Evolutionary conservation across 2,113 vertebrate genomes (phyloP).

Genomic region (Saguinus midas): DNA sequence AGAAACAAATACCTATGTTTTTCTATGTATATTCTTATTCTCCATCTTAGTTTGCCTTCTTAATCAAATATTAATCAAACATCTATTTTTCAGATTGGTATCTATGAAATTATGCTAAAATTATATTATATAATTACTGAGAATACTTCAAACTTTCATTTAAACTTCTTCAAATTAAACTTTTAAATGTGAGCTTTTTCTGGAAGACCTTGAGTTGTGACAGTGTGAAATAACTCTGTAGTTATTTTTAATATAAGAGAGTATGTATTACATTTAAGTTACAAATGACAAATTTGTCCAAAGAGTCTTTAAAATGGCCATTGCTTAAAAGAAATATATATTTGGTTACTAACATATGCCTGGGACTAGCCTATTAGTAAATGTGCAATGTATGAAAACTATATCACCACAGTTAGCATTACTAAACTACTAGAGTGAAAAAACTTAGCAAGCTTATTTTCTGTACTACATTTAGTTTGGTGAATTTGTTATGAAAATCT

Average conservation of each 20-base stretch:
- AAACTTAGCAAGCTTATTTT: constrained; percentile 35
- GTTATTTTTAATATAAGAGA: constrained; percentile 67
- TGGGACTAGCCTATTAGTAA: constrained; percentile 65
- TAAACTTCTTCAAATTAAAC: constrained; percentile 24
- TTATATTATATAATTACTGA: neutral
- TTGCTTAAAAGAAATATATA: constrained; percentile 62
- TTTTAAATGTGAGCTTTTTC: neutral
- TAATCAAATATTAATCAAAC: neutral
- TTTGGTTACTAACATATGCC: constrained; percentile 61
- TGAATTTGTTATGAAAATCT: neutral
- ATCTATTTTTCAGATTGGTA: neutral
- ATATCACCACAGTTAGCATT: constrained; percentile 53
- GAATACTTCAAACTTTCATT: constrained; percentile 10
- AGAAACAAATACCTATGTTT: neutral
- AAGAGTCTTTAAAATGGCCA: constrained; percentile 74
- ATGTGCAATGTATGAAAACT: constrained; percentile 64
- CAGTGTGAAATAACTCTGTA: constrained; percentile 36
- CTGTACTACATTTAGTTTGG: neutral
- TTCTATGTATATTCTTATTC: constrained; percentile 4
- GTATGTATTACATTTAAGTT: constrained; percentile 54
- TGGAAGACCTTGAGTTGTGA: neutral
- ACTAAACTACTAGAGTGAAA: constrained; percentile 61
- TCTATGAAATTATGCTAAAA: neutral
- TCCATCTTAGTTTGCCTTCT: neutral
- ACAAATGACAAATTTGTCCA: constrained; percentile 59